Evolutionary conservation across 2,113 vertebrate species (phyloP), one percentile per base, ranked within the genome.

Genomic region (Zapus hudsonius): DNA sequence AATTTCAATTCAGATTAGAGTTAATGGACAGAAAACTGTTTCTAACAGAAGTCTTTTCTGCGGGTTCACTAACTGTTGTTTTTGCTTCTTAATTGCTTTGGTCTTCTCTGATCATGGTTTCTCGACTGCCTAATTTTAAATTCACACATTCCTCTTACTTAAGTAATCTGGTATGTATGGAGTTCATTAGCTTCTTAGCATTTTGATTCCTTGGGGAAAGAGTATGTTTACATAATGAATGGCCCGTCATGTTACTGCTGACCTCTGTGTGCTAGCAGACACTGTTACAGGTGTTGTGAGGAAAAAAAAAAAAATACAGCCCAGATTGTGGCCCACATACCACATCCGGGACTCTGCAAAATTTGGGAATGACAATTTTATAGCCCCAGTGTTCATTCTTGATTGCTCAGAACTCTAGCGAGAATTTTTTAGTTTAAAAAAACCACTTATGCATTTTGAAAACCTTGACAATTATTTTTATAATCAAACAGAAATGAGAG

Each of bases 11-110:
- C 90, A 78, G 83, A 92, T 59, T 89, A 84, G 27, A 75, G 42
- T 87, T 93, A 96, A 84, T 2, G 72, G 87, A 90, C 89, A 97
- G 74, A 84, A 96, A 96, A 94, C 74, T 92, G 76, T 82, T 96
- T 75, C 4, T 9, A 9, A 90, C 78, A 94, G 64, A 94, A 61
- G 91, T 52, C 36, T 91, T 86, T 89, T 38, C n/a, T 90, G 52
- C 83, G 25, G 64, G 2, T 70, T 33, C 42, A 80, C 52, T 76
- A 47, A 57, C 10, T 63, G 29, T 67, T 67, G 36, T 70, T 66
- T 70, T 92, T 38, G 12, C 52, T 52, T 84, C 87, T 91, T 36
- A 84, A 69, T 40, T 61, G 20, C 79, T 79, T 89, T 33, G 31
- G 1, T 92, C 33, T 85, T 81, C 36, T 74, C 81, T 36, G 47